phyloP scores from a whole-genome alignment of 2,888 invertebrate species.

The Melieria crassipennis region DNA sequence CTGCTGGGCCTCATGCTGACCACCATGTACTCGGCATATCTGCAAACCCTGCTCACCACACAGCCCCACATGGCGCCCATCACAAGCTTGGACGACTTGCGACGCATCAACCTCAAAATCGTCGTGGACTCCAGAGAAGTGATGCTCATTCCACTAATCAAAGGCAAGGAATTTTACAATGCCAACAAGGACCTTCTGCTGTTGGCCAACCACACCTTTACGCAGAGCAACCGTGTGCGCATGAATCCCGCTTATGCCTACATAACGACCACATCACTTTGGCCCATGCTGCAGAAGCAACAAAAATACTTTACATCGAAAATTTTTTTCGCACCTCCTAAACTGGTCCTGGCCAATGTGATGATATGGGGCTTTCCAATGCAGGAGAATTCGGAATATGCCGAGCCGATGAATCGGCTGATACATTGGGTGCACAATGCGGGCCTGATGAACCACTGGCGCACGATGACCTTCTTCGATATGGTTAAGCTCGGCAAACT shows the following conservation, averaged over 20 bases:
- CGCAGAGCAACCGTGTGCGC: background rate
- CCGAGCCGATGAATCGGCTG: background rate
- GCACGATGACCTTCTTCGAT: background rate
- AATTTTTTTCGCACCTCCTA: background rate
- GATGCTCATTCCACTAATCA: conserved; percentile 10
- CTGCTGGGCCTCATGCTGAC: conserved; percentile 41
- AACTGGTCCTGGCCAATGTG: background rate
- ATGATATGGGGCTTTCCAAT: background rate
- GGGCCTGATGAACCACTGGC: background rate
- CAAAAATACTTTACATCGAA: background rate
- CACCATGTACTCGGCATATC: conserved; percentile 44
- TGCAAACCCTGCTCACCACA: conserved; percentile 48
- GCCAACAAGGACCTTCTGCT: background rate
- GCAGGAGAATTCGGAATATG: background rate
- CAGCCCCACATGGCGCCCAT: conserved; percentile 42
- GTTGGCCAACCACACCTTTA: background rate
- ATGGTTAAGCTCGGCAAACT: background rate
- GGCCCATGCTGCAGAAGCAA: background rate
- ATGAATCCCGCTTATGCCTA: background rate
- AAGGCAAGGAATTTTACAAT: background rate
- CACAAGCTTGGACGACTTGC: conserved; percentile 45
- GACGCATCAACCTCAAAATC: background rate
- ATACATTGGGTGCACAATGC: background rate
- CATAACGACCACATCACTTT: background rate
- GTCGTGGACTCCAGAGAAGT: conserved; percentile 26